Conservation (phyloP, 2,113 vertebrate species). For the Tetrao urogallus region DNA sequence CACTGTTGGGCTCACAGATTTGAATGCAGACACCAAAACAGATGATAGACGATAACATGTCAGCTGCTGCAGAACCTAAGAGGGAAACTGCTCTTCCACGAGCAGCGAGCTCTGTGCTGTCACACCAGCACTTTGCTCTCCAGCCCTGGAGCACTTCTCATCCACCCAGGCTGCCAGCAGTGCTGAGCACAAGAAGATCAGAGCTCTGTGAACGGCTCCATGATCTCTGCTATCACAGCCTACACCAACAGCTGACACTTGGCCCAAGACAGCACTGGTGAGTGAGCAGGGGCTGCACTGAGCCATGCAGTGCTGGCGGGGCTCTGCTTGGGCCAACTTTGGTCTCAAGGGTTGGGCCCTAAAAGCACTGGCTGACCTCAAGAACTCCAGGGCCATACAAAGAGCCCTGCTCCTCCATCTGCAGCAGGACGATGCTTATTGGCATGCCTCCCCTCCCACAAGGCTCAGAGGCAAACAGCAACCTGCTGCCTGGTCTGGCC, state of each 20-base stretch:
- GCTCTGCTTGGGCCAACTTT: neutral
- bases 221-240: too few species aligned
- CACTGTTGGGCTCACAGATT: neutral
- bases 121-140: neutral
- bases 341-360: neutral
- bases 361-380: neutral
- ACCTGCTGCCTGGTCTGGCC: neutral
- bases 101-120: neutral
- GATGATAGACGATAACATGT: neutral
- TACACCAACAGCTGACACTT: neutral
- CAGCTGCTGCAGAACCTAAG: neutral
- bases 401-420: neutral
- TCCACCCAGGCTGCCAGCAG: too few species aligned
- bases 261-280: neutral
- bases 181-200: neutral
- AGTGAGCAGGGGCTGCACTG: neutral
- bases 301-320: neutral
- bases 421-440: neutral
- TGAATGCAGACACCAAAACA: fast-evolving
- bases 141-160: neutral
- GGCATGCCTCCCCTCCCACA: fast-evolving
- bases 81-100: neutral
- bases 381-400: neutral
- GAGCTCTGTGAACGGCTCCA: neutral
- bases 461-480: neutral